Evolutionary conservation across 1,140 invertebrate species (phyloP).

Genomic region (Branchinecta lynchi): DNA sequence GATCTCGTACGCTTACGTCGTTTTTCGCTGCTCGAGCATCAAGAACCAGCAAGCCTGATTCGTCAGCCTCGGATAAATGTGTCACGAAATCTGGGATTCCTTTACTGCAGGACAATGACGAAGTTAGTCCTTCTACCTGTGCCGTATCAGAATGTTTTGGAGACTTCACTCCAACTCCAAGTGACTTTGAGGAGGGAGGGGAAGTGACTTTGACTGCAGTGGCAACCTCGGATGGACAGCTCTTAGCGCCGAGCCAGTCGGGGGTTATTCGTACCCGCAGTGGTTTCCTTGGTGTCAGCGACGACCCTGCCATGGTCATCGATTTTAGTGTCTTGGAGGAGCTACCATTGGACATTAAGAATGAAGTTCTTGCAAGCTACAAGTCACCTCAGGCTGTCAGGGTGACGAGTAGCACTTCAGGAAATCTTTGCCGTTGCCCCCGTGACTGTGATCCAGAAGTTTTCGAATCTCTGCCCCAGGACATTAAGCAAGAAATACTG

Average conservation of each 20-base stretch:
- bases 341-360: slow-evolving; percentile 14
- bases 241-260: slow-evolving; percentile 29
- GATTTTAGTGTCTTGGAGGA: slow-evolving; percentile 14
- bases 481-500: slow-evolving; percentile 23
- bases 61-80: no score
- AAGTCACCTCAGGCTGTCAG: not conserved
- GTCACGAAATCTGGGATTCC: no score
- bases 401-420: not conserved
- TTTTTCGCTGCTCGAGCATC: no score
- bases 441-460: slow-evolving; percentile 24
- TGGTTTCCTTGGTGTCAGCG: slow-evolving; percentile 53
- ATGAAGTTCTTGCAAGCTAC: slow-evolving; percentile 14
- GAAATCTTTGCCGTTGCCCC: slow-evolving; percentile 16
- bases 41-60: no score
- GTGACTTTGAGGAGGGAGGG: slow-evolving; percentile 37
- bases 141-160: slow-evolving; percentile 40
- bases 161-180: slow-evolving; percentile 50
- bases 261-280: slow-evolving; percentile 40
- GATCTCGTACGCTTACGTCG: slow-evolving; percentile 40
- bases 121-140: slow-evolving; percentile 36
- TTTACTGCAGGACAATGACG: no score
- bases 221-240: slow-evolving; percentile 7
- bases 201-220: slow-evolving; percentile 20
- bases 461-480: slow-evolving; percentile 24
- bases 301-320: slow-evolving; percentile 22